Conservation (phyloP, 2,888 invertebrate species). For the Amphipyra berbera region DNA sequence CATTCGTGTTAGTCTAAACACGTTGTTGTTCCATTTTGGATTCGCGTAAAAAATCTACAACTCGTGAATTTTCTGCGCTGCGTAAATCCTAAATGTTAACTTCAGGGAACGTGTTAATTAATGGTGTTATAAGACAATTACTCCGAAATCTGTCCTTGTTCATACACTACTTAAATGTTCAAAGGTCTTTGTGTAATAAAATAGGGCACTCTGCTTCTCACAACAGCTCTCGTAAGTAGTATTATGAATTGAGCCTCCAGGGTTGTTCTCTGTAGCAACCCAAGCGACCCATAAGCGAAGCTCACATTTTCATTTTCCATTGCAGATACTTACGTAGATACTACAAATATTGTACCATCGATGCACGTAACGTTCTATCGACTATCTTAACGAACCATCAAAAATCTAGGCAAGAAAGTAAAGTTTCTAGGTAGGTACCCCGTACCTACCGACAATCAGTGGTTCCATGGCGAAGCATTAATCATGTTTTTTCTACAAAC, state of each 20-base stretch:
- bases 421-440: neutral
- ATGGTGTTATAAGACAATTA: constrained; percentile 38
- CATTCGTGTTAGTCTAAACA: constrained; percentile 14
- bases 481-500: constrained; percentile 43
- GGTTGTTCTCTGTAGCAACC: too few species aligned
- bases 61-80: neutral
- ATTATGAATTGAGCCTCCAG: too few species aligned
- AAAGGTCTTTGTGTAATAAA: constrained; percentile 20
- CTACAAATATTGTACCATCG: too few species aligned
- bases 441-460: neutral
- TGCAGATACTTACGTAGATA: too few species aligned
- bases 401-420: neutral
- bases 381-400: neutral
- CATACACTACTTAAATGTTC: constrained; percentile 43
- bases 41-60: neutral
- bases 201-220: constrained; percentile 3
- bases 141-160: constrained; percentile 33
- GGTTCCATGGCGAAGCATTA: constrained; percentile 16
- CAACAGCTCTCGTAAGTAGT: constrained; percentile 12
- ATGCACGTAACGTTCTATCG: too few species aligned
- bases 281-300: too few species aligned
- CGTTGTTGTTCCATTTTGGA: constrained; percentile 4
- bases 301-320: too few species aligned
- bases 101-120: constrained; percentile 40
- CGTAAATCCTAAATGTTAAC: constrained; percentile 27